Evolutionary conservation across 2,888 invertebrate genomes (phyloP), one percentile per base, ranked within the genome.

Genomic region (Drosophila rubida): DNA sequence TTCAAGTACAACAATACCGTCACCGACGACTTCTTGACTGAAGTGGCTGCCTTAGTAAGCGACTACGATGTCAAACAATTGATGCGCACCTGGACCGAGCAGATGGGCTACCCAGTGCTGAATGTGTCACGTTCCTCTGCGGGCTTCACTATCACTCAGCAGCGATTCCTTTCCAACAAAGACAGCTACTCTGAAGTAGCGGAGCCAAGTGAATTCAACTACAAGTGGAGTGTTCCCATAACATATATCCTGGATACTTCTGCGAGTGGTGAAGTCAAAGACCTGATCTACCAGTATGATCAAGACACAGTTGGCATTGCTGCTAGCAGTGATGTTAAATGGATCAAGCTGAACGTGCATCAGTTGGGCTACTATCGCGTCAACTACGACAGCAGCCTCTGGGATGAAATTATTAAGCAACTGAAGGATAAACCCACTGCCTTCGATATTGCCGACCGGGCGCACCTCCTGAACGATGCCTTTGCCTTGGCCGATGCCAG

Each of bases 361-460:
- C 96, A 97, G 93, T 93, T 95, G 11, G 98, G 98, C 0, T 98
- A 95, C 90, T 98, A 97, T 90, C 93, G 97, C 55, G 96, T 98
- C 0, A 97, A 97, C 89, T 98, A 98, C 88, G 93, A 94, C 0
- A 65, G 90, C 1, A 90, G 92, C 0, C 93, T 95, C 76, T 97
- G 97, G 97, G 72, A 91, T 11, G 54, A 44, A 2, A 65, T 91
- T 5, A 79, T 74, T 5, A 78, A 91, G 0, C 87, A 92, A 23
- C 88, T 94, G 16, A 32, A 19, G 0, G 42, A 81, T 16, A 19
- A 19, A 2, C 74, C 81, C 9, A 35, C 59, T 44, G 49, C 45
- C 91, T 89, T 96, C 0, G 92, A 93, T 0, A 91, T 93, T 60
- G 93, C 95, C 0, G 97, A 98, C 89, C 93, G 96, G 60, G 94